Evolutionary conservation across 1,140 invertebrate genomes (phyloP).

Genomic region (Anthonomus grandis): DNA sequence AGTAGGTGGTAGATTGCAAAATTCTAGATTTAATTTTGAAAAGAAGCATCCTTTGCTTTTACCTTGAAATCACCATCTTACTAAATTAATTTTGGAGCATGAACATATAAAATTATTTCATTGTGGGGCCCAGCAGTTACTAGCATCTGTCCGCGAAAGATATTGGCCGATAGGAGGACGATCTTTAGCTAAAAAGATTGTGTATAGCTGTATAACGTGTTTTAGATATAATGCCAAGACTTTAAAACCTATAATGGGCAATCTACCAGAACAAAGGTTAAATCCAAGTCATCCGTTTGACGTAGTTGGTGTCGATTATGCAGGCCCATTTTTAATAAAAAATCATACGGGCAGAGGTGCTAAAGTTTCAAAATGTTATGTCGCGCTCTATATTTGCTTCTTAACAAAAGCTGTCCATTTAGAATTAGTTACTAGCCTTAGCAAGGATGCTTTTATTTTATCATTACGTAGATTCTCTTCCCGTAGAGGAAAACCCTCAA

Average conservation of each 20-base stretch:
- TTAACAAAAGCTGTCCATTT: conserved; percentile 39
- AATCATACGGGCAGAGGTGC: conserved; percentile 4
- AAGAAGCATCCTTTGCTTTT: conserved; percentile 31
- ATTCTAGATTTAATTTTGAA: conserved; percentile 20
- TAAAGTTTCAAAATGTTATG: conserved; percentile 19
- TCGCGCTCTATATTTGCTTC: conserved; percentile 20
- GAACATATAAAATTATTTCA: conserved; percentile 35
- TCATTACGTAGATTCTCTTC: conserved; percentile 36
- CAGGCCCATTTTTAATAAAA: conserved; percentile 10
- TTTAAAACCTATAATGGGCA: conserved; percentile 10
- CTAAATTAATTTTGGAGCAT: conserved; percentile 20
- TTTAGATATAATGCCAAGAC: conserved; percentile 24
- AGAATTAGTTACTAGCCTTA: conserved; percentile 34
- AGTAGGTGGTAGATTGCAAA: conserved; percentile 35
- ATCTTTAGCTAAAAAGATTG: conserved; percentile 6
- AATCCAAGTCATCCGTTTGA: conserved; percentile 33
- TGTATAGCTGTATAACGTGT: conserved; percentile 9
- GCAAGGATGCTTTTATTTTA: conserved; percentile 35
- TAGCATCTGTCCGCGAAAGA: conserved; percentile 20
- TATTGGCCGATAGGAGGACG: conserved; percentile 29
- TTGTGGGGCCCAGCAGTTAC: conserved; percentile 32
- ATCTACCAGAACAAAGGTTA: conserved; percentile 15
- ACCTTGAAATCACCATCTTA: conserved; percentile 19
- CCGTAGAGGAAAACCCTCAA: conserved; percentile 32
- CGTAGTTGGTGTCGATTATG: conserved; percentile 12